Percentiles rank a stretch among this genome's conserved stretches.
Conservation (phyloP, 2,113 vertebrate genomes). For the Passer domesticus region DNA sequence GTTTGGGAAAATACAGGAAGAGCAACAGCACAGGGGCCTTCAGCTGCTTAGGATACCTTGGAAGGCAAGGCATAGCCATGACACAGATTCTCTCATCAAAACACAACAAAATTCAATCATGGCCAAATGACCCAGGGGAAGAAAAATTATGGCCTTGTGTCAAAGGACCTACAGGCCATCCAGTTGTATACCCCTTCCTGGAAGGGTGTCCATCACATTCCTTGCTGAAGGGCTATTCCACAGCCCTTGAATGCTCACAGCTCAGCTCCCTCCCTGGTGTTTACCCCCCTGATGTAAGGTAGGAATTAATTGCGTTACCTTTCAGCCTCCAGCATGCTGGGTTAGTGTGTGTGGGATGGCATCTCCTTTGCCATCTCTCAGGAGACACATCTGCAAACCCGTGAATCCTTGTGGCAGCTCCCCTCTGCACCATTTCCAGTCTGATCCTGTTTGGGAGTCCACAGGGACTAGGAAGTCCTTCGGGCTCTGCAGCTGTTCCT, state of each 20-base stretch:
- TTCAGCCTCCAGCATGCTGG: background rate
- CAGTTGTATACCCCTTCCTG: background rate
- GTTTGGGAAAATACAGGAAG: background rate
- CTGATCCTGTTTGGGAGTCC: background rate
- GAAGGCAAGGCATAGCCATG: background rate
- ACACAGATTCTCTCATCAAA: background rate
- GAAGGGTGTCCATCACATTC: background rate
- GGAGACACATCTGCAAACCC: background rate
- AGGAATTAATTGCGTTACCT: background rate
- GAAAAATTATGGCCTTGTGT: background rate
- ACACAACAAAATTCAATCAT: background rate
- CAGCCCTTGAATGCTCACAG: background rate
- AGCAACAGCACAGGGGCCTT: background rate
- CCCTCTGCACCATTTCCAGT: background rate
- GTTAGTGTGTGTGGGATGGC: background rate
- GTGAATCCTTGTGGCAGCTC: background rate
- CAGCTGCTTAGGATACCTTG: accelerated
- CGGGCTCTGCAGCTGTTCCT: background rate
- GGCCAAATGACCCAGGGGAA: background rate
- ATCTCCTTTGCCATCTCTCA: background rate
- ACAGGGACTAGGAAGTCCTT: background rate
- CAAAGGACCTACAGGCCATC: background rate
- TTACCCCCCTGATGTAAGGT: background rate
- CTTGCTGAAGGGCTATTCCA: background rate
- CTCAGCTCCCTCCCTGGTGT: background rate